Evolutionary conservation across 2,888 invertebrate species (phyloP), one percentile per base, ranked within the genome.

Genomic region (Acanthoscelides obtectus): DNA sequence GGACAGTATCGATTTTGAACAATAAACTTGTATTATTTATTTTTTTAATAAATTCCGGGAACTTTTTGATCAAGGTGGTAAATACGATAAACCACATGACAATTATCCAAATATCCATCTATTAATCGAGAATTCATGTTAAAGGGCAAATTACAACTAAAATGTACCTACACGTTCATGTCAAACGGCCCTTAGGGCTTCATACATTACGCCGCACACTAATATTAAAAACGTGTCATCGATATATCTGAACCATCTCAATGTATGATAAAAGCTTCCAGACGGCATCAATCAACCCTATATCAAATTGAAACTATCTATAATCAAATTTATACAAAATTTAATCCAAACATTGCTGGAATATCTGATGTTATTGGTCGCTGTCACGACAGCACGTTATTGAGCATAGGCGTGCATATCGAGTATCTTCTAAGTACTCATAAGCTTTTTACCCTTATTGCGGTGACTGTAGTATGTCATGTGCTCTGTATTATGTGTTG

Each of bases 251-350:
- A 45, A 45, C 45, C 12, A 45, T 45, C 45, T 45, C 17, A 6
- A 12, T 25, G 8, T 45, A 45, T 17, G 45, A 45, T 45, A 75
- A 78, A 77, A 74, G 70, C 71, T 73, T 70, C 74, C 67, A 77
- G 76, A 76, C 79, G 71, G 73, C 77, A 45, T 45, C 45, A 45
- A 45, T 45, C 72, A 71, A 75, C 72, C 75, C 75, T 75, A 81
- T 81, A 83, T 82, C 82, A 82, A 81, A 83, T 82, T 81, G 82
- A 83, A 83, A 80, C 79, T 82, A 82, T 83, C 83, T 78, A 22
- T 76, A 76, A 84, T 84, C 84, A 83, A 84, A 83, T 84, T 84
- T 84, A 84, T 83, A 83, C 83, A 83, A 83, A 83, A 83, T 83
- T 83, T 83, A 83, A 84, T 83, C 82, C 82, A 83, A 83, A 83